These are phyloP conservation scores for Gopherus flavomarginatus DNA, from an alignment of 2,113 vertebrate genomes.

Conservation along the genomic window DNA sequence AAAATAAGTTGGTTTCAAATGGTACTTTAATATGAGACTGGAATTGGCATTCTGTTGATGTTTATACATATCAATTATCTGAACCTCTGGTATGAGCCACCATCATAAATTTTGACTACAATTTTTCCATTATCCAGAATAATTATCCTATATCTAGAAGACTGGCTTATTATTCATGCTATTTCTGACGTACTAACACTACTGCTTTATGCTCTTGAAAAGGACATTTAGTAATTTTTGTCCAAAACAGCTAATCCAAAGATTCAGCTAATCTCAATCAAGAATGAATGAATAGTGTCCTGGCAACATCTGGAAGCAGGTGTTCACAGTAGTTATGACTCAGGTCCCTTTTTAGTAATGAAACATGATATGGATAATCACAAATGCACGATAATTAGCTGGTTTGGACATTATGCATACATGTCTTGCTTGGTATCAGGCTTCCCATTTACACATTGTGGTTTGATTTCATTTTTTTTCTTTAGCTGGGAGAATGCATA, in stretches of 20 bases:
- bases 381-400: background rate
- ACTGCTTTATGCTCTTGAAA: background rate
- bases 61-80: background rate
- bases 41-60: background rate
- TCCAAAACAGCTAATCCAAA: background rate
- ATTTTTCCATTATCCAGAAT: background rate
- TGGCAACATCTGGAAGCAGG: background rate
- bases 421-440: accelerated
- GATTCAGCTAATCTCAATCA: background rate
- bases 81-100: background rate
- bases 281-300: constrained; percentile 1
- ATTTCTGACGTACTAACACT: background rate
- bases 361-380: background rate
- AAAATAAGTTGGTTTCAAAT: background rate
- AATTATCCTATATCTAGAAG: background rate
- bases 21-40: background rate
- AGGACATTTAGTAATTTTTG: background rate
- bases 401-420: accelerated
- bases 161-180: background rate
- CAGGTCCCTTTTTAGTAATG: background rate
- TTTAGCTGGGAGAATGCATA: accelerated
- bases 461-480: background rate
- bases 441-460: accelerated
- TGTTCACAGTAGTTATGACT: background rate
- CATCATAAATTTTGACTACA: background rate